Base-by-base conservation (phyloP, 1,140 invertebrate genomes). In the Heterodera schachtii region DNA sequence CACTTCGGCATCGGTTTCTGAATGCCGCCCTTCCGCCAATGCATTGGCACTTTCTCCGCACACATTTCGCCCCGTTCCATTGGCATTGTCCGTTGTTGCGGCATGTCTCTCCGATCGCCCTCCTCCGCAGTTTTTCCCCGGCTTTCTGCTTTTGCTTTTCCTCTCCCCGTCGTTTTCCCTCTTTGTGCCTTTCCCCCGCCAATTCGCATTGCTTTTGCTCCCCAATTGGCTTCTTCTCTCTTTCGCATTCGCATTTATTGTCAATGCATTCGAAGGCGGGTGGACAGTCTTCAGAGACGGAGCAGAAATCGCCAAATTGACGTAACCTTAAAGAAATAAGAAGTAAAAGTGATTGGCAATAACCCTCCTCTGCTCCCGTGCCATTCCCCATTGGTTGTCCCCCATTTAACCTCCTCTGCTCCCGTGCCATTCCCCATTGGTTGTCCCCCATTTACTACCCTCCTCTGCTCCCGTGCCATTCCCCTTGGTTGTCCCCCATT, bases 1-100 rank as follows among this genome's bases (percentile, higher is more conserved):
- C 80, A 80, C 87, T 81, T 43, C 84, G 69, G 76, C 86, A 87
- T n/a, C 79, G 16, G 19, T 81, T 82, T 49, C 84, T 80, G 69
- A 86, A 89, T n/a, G 78, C 87, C 11, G 86, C 80, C 19, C 44
- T 84, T n/a, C 78, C 69, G 13, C 79, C 70, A 47, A 69, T 77
- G 73, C 86, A 87, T 44, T 69, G 49, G 73, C 86, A 87, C 47
- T 47, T 64, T 9, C 66, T 79, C 3, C 46, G 57, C 16, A 57
- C 66, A 77, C 86, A 87, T 41, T 75, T 71, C 16, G 87, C 81
- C 16, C 87, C 86, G 60, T 84, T 81, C 47, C 69, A 71, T 46
- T 47, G 21, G 49, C 86, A 87, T 67, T 87, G 86, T 31, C 80
- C 75, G 31, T 82, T 80, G 31, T 57, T 67, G 13, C 69, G 73